These are phyloP conservation scores for Lutjanus argentimaculatus DNA, from an alignment of 2,797 vertebrate genomes.

Conservation along the genomic window DNA sequence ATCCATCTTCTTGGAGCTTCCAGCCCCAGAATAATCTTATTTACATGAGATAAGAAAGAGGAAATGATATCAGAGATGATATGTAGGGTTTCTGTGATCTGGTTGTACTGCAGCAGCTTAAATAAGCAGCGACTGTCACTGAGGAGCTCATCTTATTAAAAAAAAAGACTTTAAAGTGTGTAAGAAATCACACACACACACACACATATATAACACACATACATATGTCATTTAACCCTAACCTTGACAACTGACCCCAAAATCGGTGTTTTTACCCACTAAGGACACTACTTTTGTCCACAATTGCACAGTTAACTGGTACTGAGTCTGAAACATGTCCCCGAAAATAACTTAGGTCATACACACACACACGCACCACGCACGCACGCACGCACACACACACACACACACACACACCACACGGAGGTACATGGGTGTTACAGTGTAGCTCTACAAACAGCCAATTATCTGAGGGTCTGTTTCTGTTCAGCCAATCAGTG, in stretches of 20 bases:
- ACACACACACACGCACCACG: slow-evolving; percentile 21
- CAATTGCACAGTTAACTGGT: no score
- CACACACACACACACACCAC: slow-evolving; percentile 21
- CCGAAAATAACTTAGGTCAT: background rate
- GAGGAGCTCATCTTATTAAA: slow-evolving; percentile 2
- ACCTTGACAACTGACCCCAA: no score
- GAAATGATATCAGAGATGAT: slow-evolving; percentile 31
- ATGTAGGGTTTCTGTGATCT: slow-evolving; percentile 20
- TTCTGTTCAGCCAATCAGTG: slow-evolving; percentile 48
- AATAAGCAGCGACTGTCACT: background rate
- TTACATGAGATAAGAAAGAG: slow-evolving; percentile 36
- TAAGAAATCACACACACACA: no score
- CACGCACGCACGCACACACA: slow-evolving; percentile 8
- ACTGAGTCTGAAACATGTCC: no score
- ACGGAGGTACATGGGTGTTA: background rate
- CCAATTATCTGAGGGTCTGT: slow-evolving; percentile 42
- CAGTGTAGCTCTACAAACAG: slow-evolving; percentile 2
- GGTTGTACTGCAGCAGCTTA: slow-evolving; percentile 22
- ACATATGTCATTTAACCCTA: no score
- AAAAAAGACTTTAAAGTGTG: background rate
- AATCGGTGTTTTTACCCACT: no score
- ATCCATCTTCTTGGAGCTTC: background rate
- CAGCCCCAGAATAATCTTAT: slow-evolving; percentile 18
- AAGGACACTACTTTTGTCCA: no score
- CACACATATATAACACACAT: no score